These are phyloP conservation scores for Sipunculus nudus DNA, from an alignment of 2,888 invertebrate species.

Conservation along the genomic window DNA sequence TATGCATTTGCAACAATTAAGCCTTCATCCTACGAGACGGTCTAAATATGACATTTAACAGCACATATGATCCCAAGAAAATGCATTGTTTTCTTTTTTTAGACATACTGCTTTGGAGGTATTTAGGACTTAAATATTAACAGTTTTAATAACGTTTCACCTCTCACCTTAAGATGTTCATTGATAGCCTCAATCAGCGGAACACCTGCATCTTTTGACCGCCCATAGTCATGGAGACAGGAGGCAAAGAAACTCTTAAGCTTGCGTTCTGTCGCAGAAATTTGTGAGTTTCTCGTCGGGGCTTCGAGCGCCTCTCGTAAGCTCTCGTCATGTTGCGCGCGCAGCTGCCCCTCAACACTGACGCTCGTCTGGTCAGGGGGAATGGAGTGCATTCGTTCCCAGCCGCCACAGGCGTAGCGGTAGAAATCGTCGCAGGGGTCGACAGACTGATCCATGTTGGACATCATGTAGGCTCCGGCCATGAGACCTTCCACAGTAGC, in stretches of 20 bases:
- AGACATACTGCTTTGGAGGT: too few relatives aligned
- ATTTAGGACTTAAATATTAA: too few relatives aligned
- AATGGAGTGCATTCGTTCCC: constrained; percentile 67
- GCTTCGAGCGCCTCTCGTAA: constrained; percentile 28
- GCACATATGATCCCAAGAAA: too few relatives aligned
- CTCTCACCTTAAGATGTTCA: too few relatives aligned
- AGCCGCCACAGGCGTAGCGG: constrained; percentile 70
- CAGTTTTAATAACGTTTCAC: too few relatives aligned
- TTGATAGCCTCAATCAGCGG: constrained; percentile 22
- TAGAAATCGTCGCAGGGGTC: constrained; percentile 69
- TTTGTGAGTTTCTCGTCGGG: constrained; percentile 2
- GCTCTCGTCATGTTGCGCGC: constrained; percentile 37
- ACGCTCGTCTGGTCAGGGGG: constrained; percentile 66
- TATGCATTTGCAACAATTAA: too few relatives aligned
- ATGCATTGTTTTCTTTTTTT: too few relatives aligned
- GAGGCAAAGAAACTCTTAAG: constrained; percentile 28
- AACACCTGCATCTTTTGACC: constrained; percentile 22
- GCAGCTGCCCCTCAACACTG: constrained; percentile 67
- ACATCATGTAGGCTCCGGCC: constrained; percentile 14
- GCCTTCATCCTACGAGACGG: too few relatives aligned
- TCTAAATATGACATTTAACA: too few relatives aligned
- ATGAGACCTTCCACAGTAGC: constrained; percentile 20
- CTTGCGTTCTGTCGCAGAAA: constrained; percentile 30
- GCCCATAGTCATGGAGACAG: constrained; percentile 35
- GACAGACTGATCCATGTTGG: constrained; percentile 25